Base-by-base conservation (phyloP, 2,797 vertebrate species). In the Xerus rutilus region DNA sequence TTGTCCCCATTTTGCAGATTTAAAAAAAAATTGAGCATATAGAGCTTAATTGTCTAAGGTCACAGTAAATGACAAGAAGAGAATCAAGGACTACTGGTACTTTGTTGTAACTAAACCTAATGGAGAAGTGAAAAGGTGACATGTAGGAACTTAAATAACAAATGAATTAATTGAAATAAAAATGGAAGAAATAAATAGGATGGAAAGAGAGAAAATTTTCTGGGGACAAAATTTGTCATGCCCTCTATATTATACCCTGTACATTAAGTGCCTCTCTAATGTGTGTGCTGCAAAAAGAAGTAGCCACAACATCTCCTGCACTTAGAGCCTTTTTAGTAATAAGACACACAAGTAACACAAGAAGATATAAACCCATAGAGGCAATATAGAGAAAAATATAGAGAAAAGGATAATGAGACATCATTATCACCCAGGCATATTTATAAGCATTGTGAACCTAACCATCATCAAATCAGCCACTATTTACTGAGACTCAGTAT, bases 371-470 rank as follows among this genome's bases (percentile, higher is more conserved):
- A 83, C 23, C 43, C 30, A 54, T 17, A 21, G 13, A 52, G 30
- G 76, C 4, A 90, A 62, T 14, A 83, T 13, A 79, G 20, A n/a
- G n/a, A n/a, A n/a, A n/a, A n/a, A n/a, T n/a, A n/a, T n/a, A 78
- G 18, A 13, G 52, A 15, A 69, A 62, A 77, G 17, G 45, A 17
- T 57, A 57, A 47, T 69, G 52, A n/a, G n/a, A n/a, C n/a, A n/a
- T n/a, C n/a, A n/a, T n/a, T 81, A 62, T 93, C 45, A 96, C n/a
- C 20, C 85, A 79, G 20, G 3, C 59, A 89, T 74, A 64, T 47
- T 69, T 67, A 39, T 59, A 45, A 82, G 57, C 78, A 90, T 35
- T 83, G 52, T 59, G 25, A 86, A 64, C 10, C 43, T 87, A 94
- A 70, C 72, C 3, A 52, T 21, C n/a, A 49, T 79, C 20, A 82